Evolutionary conservation across 2,113 vertebrate genomes (phyloP).

Genomic region (Neodontobutis hainanensis): DNA sequence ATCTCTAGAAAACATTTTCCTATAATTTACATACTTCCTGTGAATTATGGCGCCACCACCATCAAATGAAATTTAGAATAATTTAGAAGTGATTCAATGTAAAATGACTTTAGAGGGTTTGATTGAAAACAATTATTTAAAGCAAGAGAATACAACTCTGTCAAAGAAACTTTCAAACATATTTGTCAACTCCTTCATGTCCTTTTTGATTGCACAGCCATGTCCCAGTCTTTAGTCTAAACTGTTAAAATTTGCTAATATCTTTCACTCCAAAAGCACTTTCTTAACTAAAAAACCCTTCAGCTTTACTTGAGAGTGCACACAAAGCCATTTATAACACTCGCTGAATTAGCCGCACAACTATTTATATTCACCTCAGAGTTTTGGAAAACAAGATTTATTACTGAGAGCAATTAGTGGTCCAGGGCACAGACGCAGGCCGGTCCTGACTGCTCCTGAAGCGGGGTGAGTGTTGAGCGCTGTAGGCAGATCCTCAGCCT

Average conservation of each 20-base stretch:
- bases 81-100: not conserved
- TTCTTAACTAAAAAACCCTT: slow-evolving; percentile 59
- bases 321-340: slow-evolving; percentile 59
- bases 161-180: not conserved
- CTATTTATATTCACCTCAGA: slow-evolving; percentile 68
- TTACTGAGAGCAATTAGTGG: slow-evolving; percentile 68
- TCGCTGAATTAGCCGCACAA: slow-evolving; percentile 60
- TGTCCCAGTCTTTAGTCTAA: slow-evolving; percentile 53
- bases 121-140: not conserved
- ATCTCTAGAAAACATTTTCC: not conserved
- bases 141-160: not conserved
- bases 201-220: slow-evolving; percentile 37
- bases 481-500: slow-evolving; percentile 61
- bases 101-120: too few species aligned
- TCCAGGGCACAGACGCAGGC: slow-evolving; percentile 42
- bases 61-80: not conserved
- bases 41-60: not conserved
- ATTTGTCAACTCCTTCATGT: slow-evolving; percentile 25
- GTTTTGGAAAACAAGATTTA: slow-evolving; percentile 68
- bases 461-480: slow-evolving; percentile 36
- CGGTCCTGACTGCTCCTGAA: slow-evolving; percentile 46
- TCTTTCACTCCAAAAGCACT: slow-evolving; percentile 60
- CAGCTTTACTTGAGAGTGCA: slow-evolving; percentile 37
- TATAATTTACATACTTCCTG: not conserved
- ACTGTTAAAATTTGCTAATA: slow-evolving; percentile 51